Evolutionary conservation across 1,140 invertebrate species (phyloP), one percentile per base, ranked within the genome.

Genomic region (Microplitis demolitor): DNA sequence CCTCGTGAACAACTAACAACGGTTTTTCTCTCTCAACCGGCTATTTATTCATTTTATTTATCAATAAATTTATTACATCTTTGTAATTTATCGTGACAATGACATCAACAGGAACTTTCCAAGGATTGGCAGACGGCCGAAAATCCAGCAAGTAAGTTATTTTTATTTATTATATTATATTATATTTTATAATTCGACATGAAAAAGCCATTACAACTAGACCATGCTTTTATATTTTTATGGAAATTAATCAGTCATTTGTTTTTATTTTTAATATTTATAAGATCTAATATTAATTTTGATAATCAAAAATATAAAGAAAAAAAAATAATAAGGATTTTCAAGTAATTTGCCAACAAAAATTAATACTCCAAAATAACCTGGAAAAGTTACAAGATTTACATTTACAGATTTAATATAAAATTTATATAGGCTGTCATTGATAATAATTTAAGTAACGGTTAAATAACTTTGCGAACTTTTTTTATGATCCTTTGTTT

Each of bases 71-170:
- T 39, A 16, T 50, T 11, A 56, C 6, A 58, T 13, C 4, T 66
- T 58, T 13, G 31, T 5, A 60, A 58, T 33, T 31, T 11, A 63
- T 34, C 35, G 14, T 31, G 39, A 72, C n/a, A 60, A 84, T 85
- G 83, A 84, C 83, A 37, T 85, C 83, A 33, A 85, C 83, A 4
- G 82, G 82, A 71, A 85, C 78, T 4, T 85, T 80, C 72, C 71
- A 82, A 58, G 83, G 83, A 45, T 69, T 84, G 9, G 51, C 33
- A 0, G 75, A 68, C 4, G 75, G 72, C 53, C 83, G 81, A 53
- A 84, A 82, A 31, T 83, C 83, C 8, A 85, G 83, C 83, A 85
- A 85, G 83, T 85, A 51, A 82, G 83, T 84, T 74, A 35, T 73
- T 62, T 51, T 67, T 53, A 54, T 51, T 24, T 31, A 4, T n/a